Evolutionary conservation across 2,888 invertebrate species (phyloP), one percentile per base, ranked within the genome.

Genomic region (Melinopterus prodromus): DNA sequence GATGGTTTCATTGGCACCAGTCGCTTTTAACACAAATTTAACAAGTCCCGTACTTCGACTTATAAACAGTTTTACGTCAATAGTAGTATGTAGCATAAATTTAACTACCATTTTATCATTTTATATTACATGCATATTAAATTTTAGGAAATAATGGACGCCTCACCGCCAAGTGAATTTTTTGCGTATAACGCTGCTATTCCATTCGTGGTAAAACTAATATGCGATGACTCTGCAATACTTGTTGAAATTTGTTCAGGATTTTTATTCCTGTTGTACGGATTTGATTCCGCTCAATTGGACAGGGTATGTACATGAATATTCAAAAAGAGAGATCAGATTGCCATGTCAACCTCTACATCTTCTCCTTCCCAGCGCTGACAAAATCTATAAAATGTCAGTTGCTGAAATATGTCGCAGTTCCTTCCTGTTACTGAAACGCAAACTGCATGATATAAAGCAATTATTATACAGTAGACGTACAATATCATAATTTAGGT

Each of bases 1-100:
- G n/a, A 86, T 87, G 79, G 84, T 88, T n/a, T 87, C 87, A 7
- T 82, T 89, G 71, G 88, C 88, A 15, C 89, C 89, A n/a, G 84
- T 87, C 15, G 88, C 86, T 1, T 86, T 85, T 80, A 84, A 70
- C 26, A 69, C 35, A 69, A 9, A 69, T 74, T 36, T 74, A 35
- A 16, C 74, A 35, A 74, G 36, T 74, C 35, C 35, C 6, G 6
- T 26, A 35, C 6, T 74, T 26, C 6, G 74, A 74, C n/a, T 74
- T 7, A 16, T 71, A 71, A 12, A 71, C 35, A 71, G 26, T 26
- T 26, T 26, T 26, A 26, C 26, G 2, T 3, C 26, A 26, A 26
- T 26, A 26, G 3, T n/a, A n/a, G 38, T 9, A 53, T 2, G 12
- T 53, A 53, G 53, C 5, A 53, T 53, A 12, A 53, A 53, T 6